Conservation (phyloP, 1,140 invertebrate genomes). For the Steinernema feltiae region DNA sequence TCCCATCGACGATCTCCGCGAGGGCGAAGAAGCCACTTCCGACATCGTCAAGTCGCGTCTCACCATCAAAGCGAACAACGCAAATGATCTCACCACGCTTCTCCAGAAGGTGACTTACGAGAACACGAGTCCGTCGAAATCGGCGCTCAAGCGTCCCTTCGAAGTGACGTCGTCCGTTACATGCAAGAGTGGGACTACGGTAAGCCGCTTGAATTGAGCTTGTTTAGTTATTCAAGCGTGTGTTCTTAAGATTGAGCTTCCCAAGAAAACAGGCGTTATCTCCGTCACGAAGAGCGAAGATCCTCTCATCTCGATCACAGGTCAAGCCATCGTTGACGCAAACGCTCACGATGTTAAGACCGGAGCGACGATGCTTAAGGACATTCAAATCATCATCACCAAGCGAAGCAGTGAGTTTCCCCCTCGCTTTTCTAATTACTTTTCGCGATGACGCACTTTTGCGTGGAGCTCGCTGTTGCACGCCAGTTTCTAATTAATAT, state of each 20-base stretch:
- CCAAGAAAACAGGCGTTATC: slow-evolving; percentile 33
- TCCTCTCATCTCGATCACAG: slow-evolving; percentile 43
- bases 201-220: neutral
- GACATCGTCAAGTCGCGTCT: slow-evolving; percentile 28
- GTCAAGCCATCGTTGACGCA: slow-evolving; percentile 42
- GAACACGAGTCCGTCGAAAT: slow-evolving; percentile 29
- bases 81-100: slow-evolving; percentile 38
- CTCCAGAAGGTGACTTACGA: slow-evolving; percentile 47
- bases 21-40: slow-evolving; percentile 25
- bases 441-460: neutral
- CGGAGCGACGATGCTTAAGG: slow-evolving; percentile 49
- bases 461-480: neutral
- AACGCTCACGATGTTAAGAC: slow-evolving; percentile 42
- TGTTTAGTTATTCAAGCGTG: neutral
- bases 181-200: slow-evolving; percentile 36
- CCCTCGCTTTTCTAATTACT: neutral
- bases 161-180: slow-evolving; percentile 32
- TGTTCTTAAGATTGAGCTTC: slow-evolving; percentile 34
- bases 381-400: slow-evolving; percentile 49
- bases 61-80: slow-evolving; percentile 37
- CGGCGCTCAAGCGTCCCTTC: slow-evolving; percentile 39
- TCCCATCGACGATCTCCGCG: slow-evolving; percentile 15
- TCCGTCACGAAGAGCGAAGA: slow-evolving; percentile 31
- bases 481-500: neutral
- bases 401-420: slow-evolving; percentile 20